Evolutionary conservation across 2,797 vertebrate genomes (phyloP).

Genomic region (Gymnothorax javanicus): DNA sequence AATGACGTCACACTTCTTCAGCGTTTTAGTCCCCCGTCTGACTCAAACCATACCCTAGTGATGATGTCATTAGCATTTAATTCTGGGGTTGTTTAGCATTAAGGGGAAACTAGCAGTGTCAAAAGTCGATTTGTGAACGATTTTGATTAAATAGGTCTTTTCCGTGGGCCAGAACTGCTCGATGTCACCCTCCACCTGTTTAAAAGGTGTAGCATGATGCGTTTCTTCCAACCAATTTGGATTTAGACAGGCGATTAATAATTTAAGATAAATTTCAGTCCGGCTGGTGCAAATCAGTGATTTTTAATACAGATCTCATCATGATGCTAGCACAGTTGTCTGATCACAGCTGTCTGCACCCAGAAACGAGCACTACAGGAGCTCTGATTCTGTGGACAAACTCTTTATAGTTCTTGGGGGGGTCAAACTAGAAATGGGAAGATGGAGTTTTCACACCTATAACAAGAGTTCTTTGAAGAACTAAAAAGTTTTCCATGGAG

Average conservation of each 20-base stretch:
- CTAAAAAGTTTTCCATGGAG: too few relatives aligned
- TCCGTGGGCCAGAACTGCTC: not conserved
- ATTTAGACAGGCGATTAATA: not conserved
- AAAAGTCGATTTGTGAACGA: not conserved
- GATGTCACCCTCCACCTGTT: not conserved
- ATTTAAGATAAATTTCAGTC: not conserved
- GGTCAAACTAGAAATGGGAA: too few relatives aligned
- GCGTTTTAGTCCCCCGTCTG: not conserved
- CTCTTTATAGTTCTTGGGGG: too few relatives aligned
- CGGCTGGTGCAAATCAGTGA: not conserved
- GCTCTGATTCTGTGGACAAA: too few relatives aligned
- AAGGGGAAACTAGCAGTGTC: not conserved
- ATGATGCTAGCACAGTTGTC: not conserved
- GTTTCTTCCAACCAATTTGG: not conserved
- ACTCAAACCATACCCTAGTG: not conserved
- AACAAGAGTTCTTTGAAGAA: too few relatives aligned
- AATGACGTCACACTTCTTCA: too few relatives aligned
- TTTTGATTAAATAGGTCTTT: not conserved
- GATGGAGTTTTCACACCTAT: too few relatives aligned
- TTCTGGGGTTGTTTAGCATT: not conserved
- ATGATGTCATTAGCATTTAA: not conserved
- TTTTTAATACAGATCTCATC: not conserved
- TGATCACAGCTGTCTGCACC: not conserved
- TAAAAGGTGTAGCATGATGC: not conserved
- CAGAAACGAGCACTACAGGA: too few relatives aligned